phyloP scores from a whole-genome alignment of 2,888 invertebrate genomes.

The Napeogenes sylphis region DNA sequence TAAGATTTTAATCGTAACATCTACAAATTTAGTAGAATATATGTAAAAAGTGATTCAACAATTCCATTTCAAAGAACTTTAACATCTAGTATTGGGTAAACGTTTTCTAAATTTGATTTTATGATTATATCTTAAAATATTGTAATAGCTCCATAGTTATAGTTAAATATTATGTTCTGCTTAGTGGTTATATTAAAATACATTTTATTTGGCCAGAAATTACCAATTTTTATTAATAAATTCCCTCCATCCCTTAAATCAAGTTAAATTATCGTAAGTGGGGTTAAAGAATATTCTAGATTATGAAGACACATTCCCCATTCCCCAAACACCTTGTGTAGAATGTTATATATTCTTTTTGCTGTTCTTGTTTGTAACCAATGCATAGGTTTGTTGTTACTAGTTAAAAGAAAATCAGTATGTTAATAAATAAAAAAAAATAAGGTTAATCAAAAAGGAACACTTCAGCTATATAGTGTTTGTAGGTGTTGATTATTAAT shows the following conservation, averaged over 20 bases:
- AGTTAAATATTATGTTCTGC: conserved; percentile 19
- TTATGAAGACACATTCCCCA: conserved; percentile 35
- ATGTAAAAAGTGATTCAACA: conserved; percentile 8
- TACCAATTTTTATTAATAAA: conserved; percentile 36
- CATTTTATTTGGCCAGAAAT: conserved; percentile 17
- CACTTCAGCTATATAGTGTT: not conserved
- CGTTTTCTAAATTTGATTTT: not conserved
- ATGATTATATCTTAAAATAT: not conserved
- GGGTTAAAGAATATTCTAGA: conserved; percentile 60
- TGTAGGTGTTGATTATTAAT: not conserved
- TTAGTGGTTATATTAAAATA: conserved; percentile 23
- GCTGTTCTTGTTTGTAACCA: conserved; percentile 1
- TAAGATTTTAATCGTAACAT: conserved; percentile 31
- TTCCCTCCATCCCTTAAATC: conserved; percentile 31
- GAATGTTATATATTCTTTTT: conserved; percentile 1
- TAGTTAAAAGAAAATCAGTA: not conserved
- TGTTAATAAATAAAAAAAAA: not conserved
- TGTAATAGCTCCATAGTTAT: conserved; percentile 14
- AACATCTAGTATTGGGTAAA: not conserved
- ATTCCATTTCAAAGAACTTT: not conserved
- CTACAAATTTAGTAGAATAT: conserved; percentile 3
- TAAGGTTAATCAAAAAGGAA: not conserved
- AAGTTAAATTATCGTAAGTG: conserved; percentile 19
- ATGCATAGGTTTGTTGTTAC: conserved; percentile 10
- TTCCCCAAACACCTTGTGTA: conserved; percentile 18